Evolutionary conservation across 2,888 invertebrate species (phyloP).

Genomic region (Frankliniella fusca): DNA sequence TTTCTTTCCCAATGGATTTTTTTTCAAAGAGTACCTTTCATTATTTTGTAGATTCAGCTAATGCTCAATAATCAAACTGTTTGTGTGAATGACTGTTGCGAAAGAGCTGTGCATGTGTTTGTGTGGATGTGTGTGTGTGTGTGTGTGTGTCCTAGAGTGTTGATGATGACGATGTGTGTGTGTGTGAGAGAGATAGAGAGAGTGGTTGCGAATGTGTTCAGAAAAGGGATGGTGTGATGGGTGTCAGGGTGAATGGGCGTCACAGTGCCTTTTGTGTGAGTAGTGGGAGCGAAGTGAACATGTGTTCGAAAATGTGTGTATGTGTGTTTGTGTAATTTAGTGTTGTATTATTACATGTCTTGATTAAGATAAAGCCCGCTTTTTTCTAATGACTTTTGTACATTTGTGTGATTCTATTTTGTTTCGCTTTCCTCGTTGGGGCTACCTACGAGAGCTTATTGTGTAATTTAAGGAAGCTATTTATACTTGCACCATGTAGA

Average conservation of each 20-base stretch:
- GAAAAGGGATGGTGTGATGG: no score
- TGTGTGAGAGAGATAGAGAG: no score
- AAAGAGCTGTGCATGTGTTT: not conserved
- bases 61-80: no score
- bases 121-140: not conserved
- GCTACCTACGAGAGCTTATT: not conserved
- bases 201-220: not conserved
- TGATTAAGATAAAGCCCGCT: not conserved
- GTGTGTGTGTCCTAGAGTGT: not conserved
- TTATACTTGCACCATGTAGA: not conserved
- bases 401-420: not conserved
- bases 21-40: no score
- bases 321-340: not conserved
- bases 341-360: no score
- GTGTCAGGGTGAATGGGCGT: no score
- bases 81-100: no score
- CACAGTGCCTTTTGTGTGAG: not conserved
- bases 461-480: not conserved
- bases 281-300: not conserved
- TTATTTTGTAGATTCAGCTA: no score
- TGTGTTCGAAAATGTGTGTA: no score
- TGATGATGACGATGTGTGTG: not conserved
- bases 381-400: conserved; percentile 7
- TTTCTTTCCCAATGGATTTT: no score
- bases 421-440: not conserved